Percentiles rank a stretch among this genome's conserved stretches.
Conservation (phyloP, 2,797 vertebrate genomes). For the Melanogrammus aeglefinus region DNA sequence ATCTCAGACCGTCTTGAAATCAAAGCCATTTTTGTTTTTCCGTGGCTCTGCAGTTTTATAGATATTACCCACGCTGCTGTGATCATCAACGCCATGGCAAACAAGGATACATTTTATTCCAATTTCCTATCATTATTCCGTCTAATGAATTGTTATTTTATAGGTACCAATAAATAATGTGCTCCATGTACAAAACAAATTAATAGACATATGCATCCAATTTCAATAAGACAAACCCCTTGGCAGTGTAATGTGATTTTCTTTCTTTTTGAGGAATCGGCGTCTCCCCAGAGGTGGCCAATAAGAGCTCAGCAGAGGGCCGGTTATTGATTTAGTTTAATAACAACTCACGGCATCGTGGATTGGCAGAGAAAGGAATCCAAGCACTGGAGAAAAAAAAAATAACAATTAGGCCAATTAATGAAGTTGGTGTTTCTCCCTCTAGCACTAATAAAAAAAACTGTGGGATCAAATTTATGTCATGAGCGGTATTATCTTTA, state of each 20-base stretch:
- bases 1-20: too few species aligned
- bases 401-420: constrained; percentile 82
- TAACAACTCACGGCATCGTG: constrained; percentile 66
- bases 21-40: too few species aligned
- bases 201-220: constrained; percentile 40
- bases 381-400: constrained; percentile 51
- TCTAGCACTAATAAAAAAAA: constrained; percentile 84
- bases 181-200: constrained; percentile 45
- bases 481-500: constrained; percentile 78
- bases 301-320: constrained; percentile 67
- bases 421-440: constrained; percentile 72
- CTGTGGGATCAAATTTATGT: constrained; percentile 81
- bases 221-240: constrained; percentile 52
- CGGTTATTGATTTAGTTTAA: constrained; percentile 70
- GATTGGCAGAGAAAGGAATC: constrained; percentile 48
- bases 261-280: constrained; percentile 49
- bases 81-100: constrained; percentile 36
- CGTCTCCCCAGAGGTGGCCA: constrained; percentile 60
- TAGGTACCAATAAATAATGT: constrained; percentile 45
- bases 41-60: too few species aligned
- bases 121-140: constrained; percentile 26
- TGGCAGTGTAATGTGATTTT: constrained; percentile 51
- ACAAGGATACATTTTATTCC: constrained; percentile 38
- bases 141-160: constrained; percentile 45
- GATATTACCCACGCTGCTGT: constrained; percentile 8